Evolutionary conservation across 2,113 vertebrate species (phyloP), one percentile per base, ranked within the genome.

Genomic region (Megalops atlanticus): DNA sequence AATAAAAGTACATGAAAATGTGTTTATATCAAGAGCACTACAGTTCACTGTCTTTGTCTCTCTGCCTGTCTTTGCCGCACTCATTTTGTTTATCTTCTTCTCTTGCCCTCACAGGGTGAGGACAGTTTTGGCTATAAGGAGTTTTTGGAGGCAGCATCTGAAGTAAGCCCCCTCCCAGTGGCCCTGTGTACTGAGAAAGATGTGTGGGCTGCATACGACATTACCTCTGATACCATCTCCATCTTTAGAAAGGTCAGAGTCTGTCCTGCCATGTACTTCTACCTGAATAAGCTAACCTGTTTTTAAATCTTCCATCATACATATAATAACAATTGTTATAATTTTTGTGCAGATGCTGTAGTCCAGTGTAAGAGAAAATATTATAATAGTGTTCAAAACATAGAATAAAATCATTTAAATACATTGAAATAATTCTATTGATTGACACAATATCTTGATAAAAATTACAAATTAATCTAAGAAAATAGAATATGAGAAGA

Each of bases 221-320:
- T 96, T 71, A 80, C 89, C 12, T 87, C 88, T 0, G 95, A 90
- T 86, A 91, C 94, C 35, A 89, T 97, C 75, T 58, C 86, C 58
- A 74, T 98, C 47, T 99, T 98, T 86, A 96, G 97, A 82, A 93
- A 91, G 95, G 97, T 98, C 45, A 31, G 6, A 18, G 0, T 38
- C 40, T 18, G 5, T 33, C 41, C 40, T 54, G 70, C 27, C 35
- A 8, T 43, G 24, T 36, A 35, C 76, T n/a, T 14, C 12, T 68
- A 24, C 36, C 4, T 47, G 33, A 58, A n/a, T 6, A 24, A 10
- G 31, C 21, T 38, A 35, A 4, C 6, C 36, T 27, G 64, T 4
- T 41, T 43, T 71, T 49, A 24, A 1, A n/a, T 47, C 21, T 21
- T 16, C 2, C 31, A 64, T 16, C 49, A 3, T 54, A 24, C 18